Base-by-base conservation (phyloP, 2,797 vertebrate species). In the Crenuchus spilurus region DNA sequence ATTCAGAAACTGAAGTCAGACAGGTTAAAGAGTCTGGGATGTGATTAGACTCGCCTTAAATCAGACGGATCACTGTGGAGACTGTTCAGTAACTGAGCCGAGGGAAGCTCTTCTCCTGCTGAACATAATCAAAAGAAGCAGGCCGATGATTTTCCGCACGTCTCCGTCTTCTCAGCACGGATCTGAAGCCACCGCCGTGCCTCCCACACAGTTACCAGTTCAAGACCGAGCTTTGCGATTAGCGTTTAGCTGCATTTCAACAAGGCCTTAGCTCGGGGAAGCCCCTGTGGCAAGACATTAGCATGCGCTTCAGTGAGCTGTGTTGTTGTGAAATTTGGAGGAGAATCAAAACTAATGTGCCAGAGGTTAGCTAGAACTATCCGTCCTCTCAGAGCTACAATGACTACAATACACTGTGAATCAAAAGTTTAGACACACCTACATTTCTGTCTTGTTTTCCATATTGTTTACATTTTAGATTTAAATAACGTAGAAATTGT, bases 301-400 rank as follows among this genome's bases (percentile, higher is more conserved):
- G 66, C 72, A 70, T 48, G 52, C 24, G 70, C 28, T 72, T 80
- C 70, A 68, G 63, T 57, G 64, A 87, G 82, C 4, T 48, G 62
- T 20, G 57, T 66, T 80, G n/a, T 79, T 64, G 46, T 55, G 30
- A 78, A 81, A 79, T 75, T 24, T 80, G 85, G 85, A 83, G 16
- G 26, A 14, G 49, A 52, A 24, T 52, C 49, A 26, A 14, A 52
- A 26, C 22, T 20, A 8, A 28, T 52, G 49, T 11, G 6, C 20
- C 24, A 4, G 48, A 51, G 48, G 20, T 51, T 51, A 51, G 46
- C 6, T 2, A 48, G 46, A 20, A 18, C 46, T 22, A 48, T 3
- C 3, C 3, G 33, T 35, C 3, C 33, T 35, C 33, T 8, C 33
- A 35, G 33, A 35, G 33, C 63, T n/a, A n/a, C n/a, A n/a, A n/a